Base-by-base conservation (phyloP, 2,888 invertebrate species). In the Apamea sordens region DNA sequence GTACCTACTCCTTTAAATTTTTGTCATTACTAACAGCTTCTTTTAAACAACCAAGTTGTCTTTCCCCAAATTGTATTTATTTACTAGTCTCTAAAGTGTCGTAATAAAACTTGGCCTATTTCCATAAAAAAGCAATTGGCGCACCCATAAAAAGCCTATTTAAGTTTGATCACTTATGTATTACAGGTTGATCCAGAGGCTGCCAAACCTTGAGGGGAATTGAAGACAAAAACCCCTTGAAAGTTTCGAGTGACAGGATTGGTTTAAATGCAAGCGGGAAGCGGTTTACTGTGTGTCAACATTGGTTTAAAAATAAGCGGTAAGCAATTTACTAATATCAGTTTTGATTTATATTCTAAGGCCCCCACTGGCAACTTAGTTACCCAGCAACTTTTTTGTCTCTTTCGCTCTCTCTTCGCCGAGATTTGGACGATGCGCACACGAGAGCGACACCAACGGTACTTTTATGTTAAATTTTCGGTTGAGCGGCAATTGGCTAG, bases 181-280 rank as follows among this genome's bases (percentile, higher is more conserved):
- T 89, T 89, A 86, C 89, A 92, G 90, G 90, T 91, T 91, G 90
- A 90, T 90, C 87, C 82, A 87, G 84, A 79, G 89, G 88, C 89
- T 90, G 91, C 91, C 91, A 91, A 92, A 92, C 89, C 90, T 85
- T 89, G 87, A 94, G 92, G 85, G 91, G 90, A 88, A 86, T 89
- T 91, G 79, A 91, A 91, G 91, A 93, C 90, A 93, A 93, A 93
- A 94, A 92, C 89, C 91, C 77, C 92, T 93, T 88, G 87, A 92
- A 93, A 93, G 90, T 93, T 92, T 90, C 56, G 76, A 90, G 90
- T 87, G 76, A 83, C 64, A 70, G 64, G 44, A 72, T 21, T 86
- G 90, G 86, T 67, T 1, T 78, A 89, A 88, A 56, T 69, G 72
- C 0, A 77, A 83, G 81, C 44, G 44, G 44, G 13, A 8, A 64